A percentile compares a stretch with the other conserved stretches of the same genome.
phyloP scores from a whole-genome alignment of 53 echinoderm and acorn worm species.

The Temnopleurus reevesii region DNA sequence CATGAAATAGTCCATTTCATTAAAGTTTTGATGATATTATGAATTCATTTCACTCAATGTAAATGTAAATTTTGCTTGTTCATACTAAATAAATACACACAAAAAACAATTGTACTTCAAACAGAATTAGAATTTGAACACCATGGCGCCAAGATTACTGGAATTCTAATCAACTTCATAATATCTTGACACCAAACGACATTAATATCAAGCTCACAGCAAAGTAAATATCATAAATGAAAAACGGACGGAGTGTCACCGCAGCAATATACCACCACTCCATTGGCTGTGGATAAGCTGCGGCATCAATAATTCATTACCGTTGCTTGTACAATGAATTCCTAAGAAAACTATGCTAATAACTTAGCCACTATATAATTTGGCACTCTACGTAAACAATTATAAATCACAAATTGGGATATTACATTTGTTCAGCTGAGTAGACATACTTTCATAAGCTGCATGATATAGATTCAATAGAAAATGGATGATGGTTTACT shows the following conservation, averaged over 20 bases:
- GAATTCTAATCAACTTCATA: not conserved
- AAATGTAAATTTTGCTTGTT: too few relatives aligned
- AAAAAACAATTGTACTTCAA: not conserved
- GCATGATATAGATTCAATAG: too few relatives aligned
- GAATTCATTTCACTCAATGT: too few relatives aligned
- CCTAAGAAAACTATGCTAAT: not conserved
- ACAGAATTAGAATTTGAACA: not conserved
- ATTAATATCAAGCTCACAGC: not conserved
- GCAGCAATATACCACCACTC: not conserved
- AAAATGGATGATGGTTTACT: too few relatives aligned
- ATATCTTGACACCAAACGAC: not conserved
- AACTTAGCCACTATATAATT: not conserved
- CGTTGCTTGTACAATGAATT: not conserved
- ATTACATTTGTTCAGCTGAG: not conserved
- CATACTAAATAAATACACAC: too few relatives aligned
- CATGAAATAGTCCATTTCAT: too few relatives aligned
- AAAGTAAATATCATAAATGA: conserved; percentile 7
- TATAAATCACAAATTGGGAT: not conserved
- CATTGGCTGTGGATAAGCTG: not conserved
- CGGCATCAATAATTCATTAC: not conserved
- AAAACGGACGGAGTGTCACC: not conserved
- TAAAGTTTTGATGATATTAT: too few relatives aligned
- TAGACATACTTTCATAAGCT: not conserved
- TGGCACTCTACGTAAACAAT: not conserved
- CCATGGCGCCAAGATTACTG: not conserved